Conservation (phyloP, 64 coral and sea anemone genomes). For the Catalaphyllia jardinei region DNA sequence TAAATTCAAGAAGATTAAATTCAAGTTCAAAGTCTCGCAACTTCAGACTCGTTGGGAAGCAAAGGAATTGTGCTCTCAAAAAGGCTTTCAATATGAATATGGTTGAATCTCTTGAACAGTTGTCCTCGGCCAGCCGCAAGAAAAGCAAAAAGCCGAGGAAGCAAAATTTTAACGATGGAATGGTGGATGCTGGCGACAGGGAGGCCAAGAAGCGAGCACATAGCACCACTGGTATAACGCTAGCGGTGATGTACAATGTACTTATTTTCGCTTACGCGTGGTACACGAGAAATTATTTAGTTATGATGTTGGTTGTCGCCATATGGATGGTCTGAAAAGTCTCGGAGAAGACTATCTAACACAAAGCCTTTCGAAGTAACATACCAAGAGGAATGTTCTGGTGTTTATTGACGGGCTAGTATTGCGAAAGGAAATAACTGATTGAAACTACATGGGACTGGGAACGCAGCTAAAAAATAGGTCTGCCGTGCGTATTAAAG, state of each 20-base stretch:
- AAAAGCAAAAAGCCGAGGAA: conserved; percentile 60
- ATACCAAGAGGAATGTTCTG: background rate
- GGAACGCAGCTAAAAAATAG: no score
- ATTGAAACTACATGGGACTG: no score
- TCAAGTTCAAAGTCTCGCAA: background rate
- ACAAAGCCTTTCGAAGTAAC: no score
- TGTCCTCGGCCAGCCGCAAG: conserved; percentile 28
- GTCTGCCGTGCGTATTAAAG: no score
- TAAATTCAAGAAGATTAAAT: no score
- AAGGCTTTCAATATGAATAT: conserved; percentile 40
- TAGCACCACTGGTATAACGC: conserved; percentile 22
- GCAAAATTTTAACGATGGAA: conserved; percentile 61
- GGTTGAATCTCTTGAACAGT: conserved; percentile 65
- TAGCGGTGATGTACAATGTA: conserved; percentile 37
- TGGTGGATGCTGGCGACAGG: conserved; percentile 66
- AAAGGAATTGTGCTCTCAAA: background rate
- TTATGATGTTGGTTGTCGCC: conserved; percentile 47
- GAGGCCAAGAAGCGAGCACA: conserved; percentile 45
- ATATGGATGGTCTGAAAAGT: conserved; percentile 22
- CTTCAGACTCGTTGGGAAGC: background rate
- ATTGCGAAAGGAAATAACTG: no score
- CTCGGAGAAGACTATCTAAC: background rate
- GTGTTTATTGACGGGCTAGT: background rate
- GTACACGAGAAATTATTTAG: conserved; percentile 65
- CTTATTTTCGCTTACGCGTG: conserved; percentile 53